Base-by-base conservation (phyloP, 2,797 vertebrate species). In the Lindbergichthys nudifrons region DNA sequence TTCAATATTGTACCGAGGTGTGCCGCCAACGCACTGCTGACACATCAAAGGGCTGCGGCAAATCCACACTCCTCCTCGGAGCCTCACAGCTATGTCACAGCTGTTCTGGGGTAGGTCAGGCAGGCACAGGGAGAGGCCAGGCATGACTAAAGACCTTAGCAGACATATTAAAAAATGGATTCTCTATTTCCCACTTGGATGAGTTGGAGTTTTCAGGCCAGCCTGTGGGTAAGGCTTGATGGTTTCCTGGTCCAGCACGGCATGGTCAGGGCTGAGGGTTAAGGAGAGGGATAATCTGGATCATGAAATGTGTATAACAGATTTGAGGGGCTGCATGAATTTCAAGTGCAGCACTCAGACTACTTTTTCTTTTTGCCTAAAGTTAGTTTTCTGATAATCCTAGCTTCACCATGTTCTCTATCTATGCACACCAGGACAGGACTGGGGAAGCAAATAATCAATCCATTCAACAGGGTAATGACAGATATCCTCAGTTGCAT, bases 41-140 rank as follows among this genome's bases (percentile, higher is more conserved):
- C 93, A 93, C 92, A 93, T 94, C 91, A 94, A 93, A 94, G 93
- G 88, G 79, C 86, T 75, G 74, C 79, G 15, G 87, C 73, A 89
- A 85, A 93, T 90, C 79, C 77, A 77, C 82, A 79, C 84, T 83
- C 73, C 76, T 82, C 75, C 87, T 82, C 18, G 4, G 72, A 83
- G 85, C 75, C 88, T 86, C 76, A 62, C 65, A 80, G 83, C 79
- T 32, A 77, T 73, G 86, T 86, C 80, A 73, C 74, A 80, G 81
- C 78, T 75, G 62, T 80, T 89, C 79, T 5, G 56, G 75, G 80
- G 80, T 54, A 72, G 75, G 79, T 81, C 82, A 80, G 77, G 70
- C 87, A 78, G 81, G 77, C 58, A 58, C 82, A 32, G 82, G 64
- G 73, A 86, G 83, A 92, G 83, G 82, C 87, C 89, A 87, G 76